Evolutionary conservation across 2,113 vertebrate species (phyloP).

Genomic region (Grus americana): DNA sequence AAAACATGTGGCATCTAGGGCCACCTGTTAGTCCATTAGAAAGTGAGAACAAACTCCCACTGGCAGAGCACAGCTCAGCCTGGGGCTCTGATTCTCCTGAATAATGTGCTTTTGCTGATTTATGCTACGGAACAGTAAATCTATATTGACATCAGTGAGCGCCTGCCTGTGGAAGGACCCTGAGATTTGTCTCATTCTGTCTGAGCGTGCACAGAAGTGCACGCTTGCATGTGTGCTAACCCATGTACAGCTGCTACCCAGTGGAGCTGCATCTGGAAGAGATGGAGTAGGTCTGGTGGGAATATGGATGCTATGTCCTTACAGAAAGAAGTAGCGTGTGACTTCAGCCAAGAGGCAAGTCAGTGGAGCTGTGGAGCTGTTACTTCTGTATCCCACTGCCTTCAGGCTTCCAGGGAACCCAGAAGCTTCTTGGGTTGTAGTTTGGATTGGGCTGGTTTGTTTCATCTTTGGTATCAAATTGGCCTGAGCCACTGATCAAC

Average conservation of each 20-base stretch:
- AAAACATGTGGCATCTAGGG: neutral
- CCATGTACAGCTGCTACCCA: neutral
- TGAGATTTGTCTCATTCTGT: neutral
- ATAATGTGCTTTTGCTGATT: neutral
- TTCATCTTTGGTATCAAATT: neutral
- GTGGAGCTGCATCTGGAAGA: neutral
- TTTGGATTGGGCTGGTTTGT: neutral
- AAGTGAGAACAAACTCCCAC: neutral
- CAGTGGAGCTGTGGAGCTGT: neutral
- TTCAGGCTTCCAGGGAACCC: neutral
- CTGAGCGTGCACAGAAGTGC: neutral
- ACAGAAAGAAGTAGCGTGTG: neutral
- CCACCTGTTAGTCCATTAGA: slow-evolving; percentile 41
- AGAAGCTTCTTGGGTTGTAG: neutral
- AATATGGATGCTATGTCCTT: neutral
- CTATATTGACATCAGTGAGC: neutral
- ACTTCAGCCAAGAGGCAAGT: neutral
- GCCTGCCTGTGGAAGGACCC: neutral
- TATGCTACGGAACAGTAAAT: neutral
- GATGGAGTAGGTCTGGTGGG: neutral
- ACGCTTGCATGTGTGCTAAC: neutral
- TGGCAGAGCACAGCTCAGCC: neutral
- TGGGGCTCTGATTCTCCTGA: neutral
- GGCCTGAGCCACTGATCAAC: neutral
- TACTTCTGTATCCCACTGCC: neutral